These are phyloP conservation scores for Rhysida immarginata DNA, from an alignment of 1,140 invertebrate genomes.

Conservation along the genomic window DNA sequence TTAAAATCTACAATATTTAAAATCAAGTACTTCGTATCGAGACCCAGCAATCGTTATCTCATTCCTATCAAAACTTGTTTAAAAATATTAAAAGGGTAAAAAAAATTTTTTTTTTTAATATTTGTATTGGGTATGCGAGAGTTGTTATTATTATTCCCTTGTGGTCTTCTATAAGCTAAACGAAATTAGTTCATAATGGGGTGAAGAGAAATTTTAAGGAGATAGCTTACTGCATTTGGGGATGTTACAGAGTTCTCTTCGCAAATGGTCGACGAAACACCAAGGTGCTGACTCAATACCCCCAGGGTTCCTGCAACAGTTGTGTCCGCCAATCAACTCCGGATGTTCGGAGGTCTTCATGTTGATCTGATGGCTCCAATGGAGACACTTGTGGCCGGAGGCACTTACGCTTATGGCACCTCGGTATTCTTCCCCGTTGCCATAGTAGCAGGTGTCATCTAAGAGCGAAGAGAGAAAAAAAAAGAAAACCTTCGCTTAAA, in stretches of 20 bases:
- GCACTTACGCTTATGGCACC: slow-evolving; percentile 54
- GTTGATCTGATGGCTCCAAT: slow-evolving; percentile 60
- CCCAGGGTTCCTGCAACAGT: slow-evolving; percentile 87
- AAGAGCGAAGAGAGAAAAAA: slow-evolving; percentile 6
- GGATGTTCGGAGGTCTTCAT: slow-evolving; percentile 56
- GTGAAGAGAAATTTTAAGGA: too few relatives aligned
- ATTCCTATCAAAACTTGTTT: too few relatives aligned
- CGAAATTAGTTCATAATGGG: too few relatives aligned
- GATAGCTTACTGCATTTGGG: slow-evolving; percentile 64
- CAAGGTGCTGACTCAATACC: slow-evolving; percentile 63
- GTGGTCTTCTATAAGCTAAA: too few relatives aligned
- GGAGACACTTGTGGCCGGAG: slow-evolving; percentile 55
- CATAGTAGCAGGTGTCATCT: slow-evolving; percentile 66
- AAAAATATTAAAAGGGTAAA: too few relatives aligned
- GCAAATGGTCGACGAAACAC: slow-evolving; percentile 51
- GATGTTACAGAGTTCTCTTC: slow-evolving; percentile 49
- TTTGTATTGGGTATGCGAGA: too few relatives aligned
- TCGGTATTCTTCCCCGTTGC: slow-evolving; percentile 61
- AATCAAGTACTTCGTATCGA: too few relatives aligned
- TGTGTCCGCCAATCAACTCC: slow-evolving; percentile 73
- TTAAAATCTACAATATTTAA: too few relatives aligned
- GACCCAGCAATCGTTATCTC: too few relatives aligned
- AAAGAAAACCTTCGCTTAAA: too few relatives aligned
- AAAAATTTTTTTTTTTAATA: too few relatives aligned
- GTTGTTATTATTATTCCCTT: too few relatives aligned